Evolutionary conservation across 2,113 vertebrate species (phyloP).

Genomic region (Bolborhynchus lineola): DNA sequence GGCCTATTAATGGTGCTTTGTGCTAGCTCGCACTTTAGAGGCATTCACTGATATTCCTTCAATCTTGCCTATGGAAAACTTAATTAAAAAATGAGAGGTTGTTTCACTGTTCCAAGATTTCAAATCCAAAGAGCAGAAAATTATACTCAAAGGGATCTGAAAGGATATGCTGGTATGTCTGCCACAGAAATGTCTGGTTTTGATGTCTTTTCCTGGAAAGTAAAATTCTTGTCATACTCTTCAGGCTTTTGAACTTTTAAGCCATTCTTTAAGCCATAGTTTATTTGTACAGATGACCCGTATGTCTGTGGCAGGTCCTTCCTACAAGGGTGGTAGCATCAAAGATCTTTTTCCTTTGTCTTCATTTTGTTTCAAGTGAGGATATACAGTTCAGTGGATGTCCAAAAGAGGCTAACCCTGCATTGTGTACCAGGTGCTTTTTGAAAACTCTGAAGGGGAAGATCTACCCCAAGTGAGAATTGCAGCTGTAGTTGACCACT

Average conservation of each 20-base stretch:
- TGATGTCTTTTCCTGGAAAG: neutral
- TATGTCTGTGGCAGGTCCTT: neutral
- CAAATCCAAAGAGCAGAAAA: neutral
- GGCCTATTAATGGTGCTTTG: neutral
- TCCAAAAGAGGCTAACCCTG: neutral
- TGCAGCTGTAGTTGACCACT: neutral
- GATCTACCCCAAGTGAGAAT: neutral
- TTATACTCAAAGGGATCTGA: neutral
- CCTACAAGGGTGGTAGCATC: neutral
- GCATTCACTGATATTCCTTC: neutral
- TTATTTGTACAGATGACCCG: slow-evolving; percentile 6
- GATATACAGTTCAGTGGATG: neutral
- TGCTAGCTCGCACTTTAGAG: neutral
- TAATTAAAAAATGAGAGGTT: slow-evolving; percentile 9
- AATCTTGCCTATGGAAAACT: neutral
- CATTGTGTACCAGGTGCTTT: neutral
- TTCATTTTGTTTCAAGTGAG: neutral
- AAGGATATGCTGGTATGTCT: neutral
- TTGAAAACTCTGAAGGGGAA: neutral
- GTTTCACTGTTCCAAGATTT: neutral
- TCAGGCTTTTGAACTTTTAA: slow-evolving; percentile 10
- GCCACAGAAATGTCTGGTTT: neutral
- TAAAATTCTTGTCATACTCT: neutral
- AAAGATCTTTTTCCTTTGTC: neutral
- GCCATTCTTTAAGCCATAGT: neutral